These are phyloP conservation scores for Phalacrocorax brasilianus DNA, from an alignment of 2,113 vertebrate species.

Conservation along the genomic window DNA sequence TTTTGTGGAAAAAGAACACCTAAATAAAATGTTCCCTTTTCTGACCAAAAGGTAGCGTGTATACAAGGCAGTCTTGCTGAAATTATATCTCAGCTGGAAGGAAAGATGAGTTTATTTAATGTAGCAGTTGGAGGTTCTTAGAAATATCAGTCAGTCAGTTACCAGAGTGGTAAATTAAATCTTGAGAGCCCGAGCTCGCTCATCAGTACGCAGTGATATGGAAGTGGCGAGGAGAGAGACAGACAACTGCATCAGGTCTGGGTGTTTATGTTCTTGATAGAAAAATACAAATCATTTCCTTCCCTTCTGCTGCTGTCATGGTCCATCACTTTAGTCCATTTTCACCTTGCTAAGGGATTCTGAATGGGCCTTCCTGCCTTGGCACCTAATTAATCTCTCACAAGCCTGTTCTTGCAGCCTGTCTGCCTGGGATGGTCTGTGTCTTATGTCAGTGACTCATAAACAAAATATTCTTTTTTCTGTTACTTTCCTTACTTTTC, in stretches of 20 bases:
- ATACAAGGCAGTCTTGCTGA: slow-evolving; percentile 12
- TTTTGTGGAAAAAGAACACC: neutral
- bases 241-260: slow-evolving; percentile 5
- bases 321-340: slow-evolving; percentile 73
- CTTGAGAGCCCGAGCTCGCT: slow-evolving; percentile 1
- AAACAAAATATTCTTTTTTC: neutral
- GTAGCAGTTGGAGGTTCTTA: slow-evolving; percentile 28
- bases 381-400: slow-evolving; percentile 74
- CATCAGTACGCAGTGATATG: neutral
- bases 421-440: slow-evolving; percentile 14
- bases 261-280: slow-evolving; percentile 59
- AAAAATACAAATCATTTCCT: slow-evolving; percentile 68
- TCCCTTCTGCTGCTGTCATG: slow-evolving; percentile 54
- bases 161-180: slow-evolving; percentile 68
- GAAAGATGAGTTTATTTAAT: slow-evolving; percentile 57
- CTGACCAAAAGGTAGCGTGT: neutral
- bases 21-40: neutral
- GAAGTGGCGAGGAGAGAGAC: slow-evolving; percentile 14
- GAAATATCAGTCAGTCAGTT: slow-evolving; percentile 43
- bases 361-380: slow-evolving; percentile 54
- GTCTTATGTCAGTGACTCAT: neutral
- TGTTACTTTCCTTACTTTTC: neutral
- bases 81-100: slow-evolving; percentile 29
- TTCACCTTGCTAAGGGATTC: slow-evolving; percentile 70
- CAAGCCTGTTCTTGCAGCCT: slow-evolving; percentile 57